Evolutionary conservation across 2,797 vertebrate species (phyloP).

Genomic region (Podargus strigoides): DNA sequence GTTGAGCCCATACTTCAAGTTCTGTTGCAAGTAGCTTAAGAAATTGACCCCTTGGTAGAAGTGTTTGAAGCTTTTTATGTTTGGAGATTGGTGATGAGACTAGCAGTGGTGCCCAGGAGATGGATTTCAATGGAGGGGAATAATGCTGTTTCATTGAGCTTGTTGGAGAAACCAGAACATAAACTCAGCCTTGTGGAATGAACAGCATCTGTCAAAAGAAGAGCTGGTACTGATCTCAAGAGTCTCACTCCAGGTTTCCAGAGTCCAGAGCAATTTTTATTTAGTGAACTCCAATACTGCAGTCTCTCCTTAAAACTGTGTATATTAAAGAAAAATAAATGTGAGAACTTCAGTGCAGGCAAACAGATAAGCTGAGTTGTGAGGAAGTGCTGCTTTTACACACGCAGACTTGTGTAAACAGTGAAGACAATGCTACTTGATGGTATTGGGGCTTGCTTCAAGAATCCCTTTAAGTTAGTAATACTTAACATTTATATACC

Average conservation of each 20-base stretch:
- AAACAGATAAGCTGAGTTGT: not conserved
- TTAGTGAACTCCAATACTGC: not conserved
- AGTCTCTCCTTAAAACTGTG: not conserved
- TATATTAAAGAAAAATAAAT: not conserved
- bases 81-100: not conserved
- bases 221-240: not conserved
- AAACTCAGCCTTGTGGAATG: not conserved
- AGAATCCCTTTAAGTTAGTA: conserved; percentile 4
- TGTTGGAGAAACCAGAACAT: not conserved
- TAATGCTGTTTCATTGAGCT: not conserved
- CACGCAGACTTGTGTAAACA: not conserved
- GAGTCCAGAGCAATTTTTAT: not conserved
- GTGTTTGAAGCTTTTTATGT: not conserved
- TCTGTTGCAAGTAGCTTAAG: not conserved
- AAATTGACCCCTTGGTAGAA: not conserved
- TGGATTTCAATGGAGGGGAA: not conserved
- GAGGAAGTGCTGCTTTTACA: not conserved
- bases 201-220: not conserved
- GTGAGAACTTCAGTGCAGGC: not conserved
- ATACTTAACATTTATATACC: not conserved
- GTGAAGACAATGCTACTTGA: not conserved
- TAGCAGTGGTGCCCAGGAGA: not conserved
- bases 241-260: not conserved
- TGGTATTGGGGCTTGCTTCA: conserved; percentile 1
- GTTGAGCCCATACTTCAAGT: not conserved